Percentiles rank a stretch among this genome's conserved stretches.
These are phyloP conservation scores for Antheraea mylitta DNA, from an alignment of 1,140 invertebrate species.

Conservation along the genomic window DNA sequence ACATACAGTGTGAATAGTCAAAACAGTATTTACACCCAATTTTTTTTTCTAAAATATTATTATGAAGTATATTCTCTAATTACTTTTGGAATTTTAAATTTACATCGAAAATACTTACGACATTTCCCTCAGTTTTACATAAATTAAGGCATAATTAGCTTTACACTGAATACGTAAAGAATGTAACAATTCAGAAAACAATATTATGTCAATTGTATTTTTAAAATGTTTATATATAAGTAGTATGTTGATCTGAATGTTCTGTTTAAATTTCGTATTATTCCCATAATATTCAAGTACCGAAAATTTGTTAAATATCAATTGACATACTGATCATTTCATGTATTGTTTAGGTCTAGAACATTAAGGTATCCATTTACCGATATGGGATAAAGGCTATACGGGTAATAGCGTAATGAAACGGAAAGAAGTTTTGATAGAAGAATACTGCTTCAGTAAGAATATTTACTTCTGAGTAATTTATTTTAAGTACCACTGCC, in stretches of 20 bases:
- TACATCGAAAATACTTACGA: conserved; percentile 11
- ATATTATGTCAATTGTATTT: background rate
- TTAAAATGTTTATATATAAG: no score
- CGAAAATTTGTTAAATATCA: background rate
- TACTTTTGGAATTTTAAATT: conserved; percentile 5
- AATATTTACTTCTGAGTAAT: background rate
- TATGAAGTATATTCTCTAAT: no score
- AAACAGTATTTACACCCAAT: no score
- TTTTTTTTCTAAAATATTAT: no score
- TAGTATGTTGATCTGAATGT: no score
- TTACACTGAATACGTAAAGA: background rate
- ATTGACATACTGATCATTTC: background rate
- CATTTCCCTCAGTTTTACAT: conserved; percentile 6
- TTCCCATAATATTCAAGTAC: no score
- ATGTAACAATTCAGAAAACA: background rate
- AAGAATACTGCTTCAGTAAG: background rate
- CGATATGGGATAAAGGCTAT: background rate
- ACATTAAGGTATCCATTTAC: background rate
- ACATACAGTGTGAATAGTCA: no score
- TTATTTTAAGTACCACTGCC: background rate
- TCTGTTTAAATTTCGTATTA: no score
- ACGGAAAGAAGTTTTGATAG: conserved; percentile 4
- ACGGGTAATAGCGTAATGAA: conserved; percentile 9
- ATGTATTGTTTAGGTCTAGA: background rate
- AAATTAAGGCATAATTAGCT: conserved; percentile 13